These are phyloP conservation scores for Amphiura filiformis DNA, from an alignment of 35 echinoderm and acorn worm genomes.

Conservation along the genomic window DNA sequence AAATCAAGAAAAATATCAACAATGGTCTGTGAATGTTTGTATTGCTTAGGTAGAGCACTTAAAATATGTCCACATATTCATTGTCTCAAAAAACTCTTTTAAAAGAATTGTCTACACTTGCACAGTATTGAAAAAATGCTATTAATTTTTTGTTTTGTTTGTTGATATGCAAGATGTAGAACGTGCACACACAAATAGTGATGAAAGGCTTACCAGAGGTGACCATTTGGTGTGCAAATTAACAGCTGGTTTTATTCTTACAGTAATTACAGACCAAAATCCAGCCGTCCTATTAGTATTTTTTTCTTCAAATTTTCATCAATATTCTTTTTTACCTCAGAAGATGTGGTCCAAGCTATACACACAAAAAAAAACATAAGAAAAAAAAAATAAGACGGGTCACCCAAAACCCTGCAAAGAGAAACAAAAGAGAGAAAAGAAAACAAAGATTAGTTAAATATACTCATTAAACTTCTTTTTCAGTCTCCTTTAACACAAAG, in stretches of 20 bases:
- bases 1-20: not conserved
- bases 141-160: not conserved
- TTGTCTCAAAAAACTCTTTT: not conserved
- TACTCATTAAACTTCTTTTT: no score
- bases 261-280: not conserved
- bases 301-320: not conserved
- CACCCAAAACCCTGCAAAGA: not conserved
- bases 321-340: not conserved
- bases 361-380: not conserved
- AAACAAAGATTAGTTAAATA: no score
- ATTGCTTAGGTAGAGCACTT: conserved; percentile 5
- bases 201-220: conserved; percentile 1
- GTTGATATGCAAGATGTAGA: conserved; percentile 11
- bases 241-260: not conserved
- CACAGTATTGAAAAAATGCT: conserved; percentile 7
- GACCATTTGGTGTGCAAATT: not conserved
- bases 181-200: not conserved
- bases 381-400: no score
- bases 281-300: not conserved
- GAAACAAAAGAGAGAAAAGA: not conserved
- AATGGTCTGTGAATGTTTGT: conserved; percentile 2
- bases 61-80: not conserved
- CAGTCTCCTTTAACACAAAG: no score
- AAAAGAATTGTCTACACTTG: conserved; percentile 4
- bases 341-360: conserved; percentile 14